Evolutionary conservation across 2,797 vertebrate genomes (phyloP), one percentile per base, ranked within the genome.

Genomic region (Acestrorhynchus altus): DNA sequence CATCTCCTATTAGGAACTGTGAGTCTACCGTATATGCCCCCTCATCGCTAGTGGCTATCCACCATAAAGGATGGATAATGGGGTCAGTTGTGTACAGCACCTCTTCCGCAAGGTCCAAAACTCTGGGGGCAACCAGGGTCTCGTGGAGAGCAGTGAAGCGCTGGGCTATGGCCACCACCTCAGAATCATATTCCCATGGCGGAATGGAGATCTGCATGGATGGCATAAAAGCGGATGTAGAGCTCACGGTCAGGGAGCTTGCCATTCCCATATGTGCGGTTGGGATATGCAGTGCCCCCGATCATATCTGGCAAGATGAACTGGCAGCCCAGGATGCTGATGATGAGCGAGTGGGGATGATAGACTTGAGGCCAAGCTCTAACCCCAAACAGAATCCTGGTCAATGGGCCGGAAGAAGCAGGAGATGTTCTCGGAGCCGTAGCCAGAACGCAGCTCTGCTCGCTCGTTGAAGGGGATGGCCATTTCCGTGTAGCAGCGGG

Each of bases 131-230:
- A 40, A 99, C 97, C 8, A 98, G 90, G 0, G 94, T 96, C 85
- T 96, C 95, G 0, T 96, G 95, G 42, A 99, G 93, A 0, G 90
- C 91, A 0, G 94, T 94, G 89, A 98, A 99, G 81, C 95, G 96
- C 72, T 91, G 94, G 0, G 97, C 97, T 0, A 99, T 99, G 85
- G 96, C 92, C 54, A 98, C 93, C 72, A 98, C 97, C 75, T 98
- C 95, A 0, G 88, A 91, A 66, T 96, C 97, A 0, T 98, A 99
- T 28, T 91, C 94, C 97, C 98, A 99, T 0, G 98, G 98, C 0
- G 98, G n/a, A n/a, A 99, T 89, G 4, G 98, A 97, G 86, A 99
- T 98, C 90, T 99, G 96, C 97, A 99, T 97, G 65, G 97, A 95
- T 0, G 98, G 98, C 96, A 99, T 96, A 90, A 99, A 99, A n/a